Evolutionary conservation across 2,797 vertebrate genomes (phyloP).

Genomic region (Vireo griseus): DNA sequence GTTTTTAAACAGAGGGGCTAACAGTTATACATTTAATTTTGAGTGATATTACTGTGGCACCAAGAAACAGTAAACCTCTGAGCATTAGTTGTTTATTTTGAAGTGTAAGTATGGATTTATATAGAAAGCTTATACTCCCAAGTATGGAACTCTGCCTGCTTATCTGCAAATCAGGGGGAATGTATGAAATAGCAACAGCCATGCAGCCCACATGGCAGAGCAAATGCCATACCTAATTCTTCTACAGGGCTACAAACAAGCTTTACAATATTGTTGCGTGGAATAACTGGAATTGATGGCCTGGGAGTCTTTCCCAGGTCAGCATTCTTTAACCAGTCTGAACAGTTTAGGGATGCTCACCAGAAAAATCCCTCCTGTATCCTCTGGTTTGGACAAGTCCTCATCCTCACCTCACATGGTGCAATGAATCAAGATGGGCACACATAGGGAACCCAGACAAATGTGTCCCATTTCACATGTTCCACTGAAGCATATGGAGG

Average conservation of each 20-base stretch:
- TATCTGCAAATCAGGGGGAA: background rate
- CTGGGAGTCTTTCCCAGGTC: background rate
- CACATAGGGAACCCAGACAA: rapidly evolving
- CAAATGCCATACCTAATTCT: background rate
- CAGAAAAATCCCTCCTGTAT: background rate
- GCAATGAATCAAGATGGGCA: background rate
- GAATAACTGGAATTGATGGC: background rate
- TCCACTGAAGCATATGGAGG: background rate
- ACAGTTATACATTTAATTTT: background rate
- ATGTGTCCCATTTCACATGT: background rate
- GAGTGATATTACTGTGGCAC: background rate
- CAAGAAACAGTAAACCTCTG: background rate
- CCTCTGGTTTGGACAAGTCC: background rate
- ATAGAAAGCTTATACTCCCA: background rate
- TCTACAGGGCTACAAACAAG: background rate
- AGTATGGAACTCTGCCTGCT: background rate
- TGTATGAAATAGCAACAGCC: background rate
- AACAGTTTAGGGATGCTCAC: background rate
- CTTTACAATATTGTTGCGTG: background rate
- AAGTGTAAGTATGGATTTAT: background rate
- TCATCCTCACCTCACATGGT: background rate
- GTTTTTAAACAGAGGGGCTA: background rate
- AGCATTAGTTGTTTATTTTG: background rate
- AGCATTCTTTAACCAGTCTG: background rate
- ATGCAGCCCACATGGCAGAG: background rate